These are phyloP conservation scores for Dorcus parallelipipedus DNA, from an alignment of 2,888 invertebrate genomes.

Conservation along the genomic window DNA sequence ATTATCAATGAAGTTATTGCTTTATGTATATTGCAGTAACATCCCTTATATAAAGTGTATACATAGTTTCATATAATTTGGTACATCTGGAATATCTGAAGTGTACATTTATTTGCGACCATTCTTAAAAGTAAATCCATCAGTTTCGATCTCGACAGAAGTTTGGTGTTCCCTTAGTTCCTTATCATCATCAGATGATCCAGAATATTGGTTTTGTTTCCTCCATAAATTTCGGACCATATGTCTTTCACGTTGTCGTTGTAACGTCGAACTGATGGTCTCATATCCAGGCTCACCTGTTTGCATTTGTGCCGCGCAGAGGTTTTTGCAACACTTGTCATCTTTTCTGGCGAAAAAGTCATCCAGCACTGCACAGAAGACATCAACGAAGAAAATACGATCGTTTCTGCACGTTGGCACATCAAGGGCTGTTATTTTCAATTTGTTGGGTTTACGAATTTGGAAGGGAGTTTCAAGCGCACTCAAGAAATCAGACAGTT, in stretches of 20 bases:
- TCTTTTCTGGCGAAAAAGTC: constrained; percentile 98
- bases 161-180: constrained; percentile 60
- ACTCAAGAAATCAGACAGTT: constrained; percentile 92
- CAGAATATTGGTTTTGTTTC: constrained; percentile 70
- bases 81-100: too few relatives aligned
- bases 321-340: constrained; percentile 89
- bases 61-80: too few relatives aligned
- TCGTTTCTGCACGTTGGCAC: constrained; percentile 98
- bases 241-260: constrained; percentile 95
- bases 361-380: constrained; percentile 95
- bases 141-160: constrained; percentile 81
- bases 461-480: constrained; percentile 94
- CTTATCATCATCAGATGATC: constrained; percentile 50
- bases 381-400: constrained; percentile 97
- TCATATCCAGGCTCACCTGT: constrained; percentile 85
- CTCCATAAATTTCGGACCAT: constrained; percentile 95
- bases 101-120: constrained; percentile 60
- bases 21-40: too few relatives aligned
- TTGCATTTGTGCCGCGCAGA: constrained; percentile 81
- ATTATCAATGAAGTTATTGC: too few relatives aligned
- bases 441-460: constrained; percentile 97
- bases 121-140: constrained; percentile 79
- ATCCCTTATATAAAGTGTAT: too few relatives aligned
- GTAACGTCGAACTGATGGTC: constrained; percentile 90
- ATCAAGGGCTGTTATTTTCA: constrained; percentile 98